These are phyloP conservation scores for Temnopleurus reevesii DNA, from an alignment of 53 echinoderm and acorn worm genomes.

Conservation along the genomic window DNA sequence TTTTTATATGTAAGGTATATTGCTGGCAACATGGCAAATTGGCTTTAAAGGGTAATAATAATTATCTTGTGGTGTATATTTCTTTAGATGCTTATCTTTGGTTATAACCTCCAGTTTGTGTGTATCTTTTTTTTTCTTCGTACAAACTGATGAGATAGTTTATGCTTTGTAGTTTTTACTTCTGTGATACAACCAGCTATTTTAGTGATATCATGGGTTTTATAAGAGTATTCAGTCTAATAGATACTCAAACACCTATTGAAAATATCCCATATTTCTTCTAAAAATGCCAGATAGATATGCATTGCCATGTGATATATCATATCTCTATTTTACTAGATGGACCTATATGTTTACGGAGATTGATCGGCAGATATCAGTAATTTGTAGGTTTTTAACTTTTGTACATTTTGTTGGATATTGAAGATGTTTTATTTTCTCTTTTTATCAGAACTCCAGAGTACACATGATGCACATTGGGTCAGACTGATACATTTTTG, in stretches of 20 bases:
- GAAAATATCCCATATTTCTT: neutral
- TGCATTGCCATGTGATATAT: no score
- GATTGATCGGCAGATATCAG: neutral
- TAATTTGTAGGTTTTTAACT: neutral
- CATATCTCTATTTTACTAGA: neutral
- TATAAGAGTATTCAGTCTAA: neutral
- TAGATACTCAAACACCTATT: neutral
- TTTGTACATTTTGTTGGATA: neutral
- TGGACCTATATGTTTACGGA: neutral
- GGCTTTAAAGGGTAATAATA: neutral
- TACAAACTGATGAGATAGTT: neutral
- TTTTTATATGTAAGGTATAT: neutral
- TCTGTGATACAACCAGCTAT: neutral
- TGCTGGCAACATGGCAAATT: neutral
- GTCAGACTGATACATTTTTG: neutral
- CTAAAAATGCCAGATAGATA: neutral
- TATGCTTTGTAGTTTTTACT: neutral
- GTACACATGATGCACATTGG: neutral
- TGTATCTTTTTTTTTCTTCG: neutral
- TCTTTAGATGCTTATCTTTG: neutral
- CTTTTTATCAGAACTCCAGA: neutral
- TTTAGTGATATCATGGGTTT: neutral
- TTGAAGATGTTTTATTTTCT: neutral
- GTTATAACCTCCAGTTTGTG: neutral
- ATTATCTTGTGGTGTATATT: conserved; percentile 9